Conservation (phyloP, 2,888 invertebrate genomes). For the Fabriciana adippe region DNA sequence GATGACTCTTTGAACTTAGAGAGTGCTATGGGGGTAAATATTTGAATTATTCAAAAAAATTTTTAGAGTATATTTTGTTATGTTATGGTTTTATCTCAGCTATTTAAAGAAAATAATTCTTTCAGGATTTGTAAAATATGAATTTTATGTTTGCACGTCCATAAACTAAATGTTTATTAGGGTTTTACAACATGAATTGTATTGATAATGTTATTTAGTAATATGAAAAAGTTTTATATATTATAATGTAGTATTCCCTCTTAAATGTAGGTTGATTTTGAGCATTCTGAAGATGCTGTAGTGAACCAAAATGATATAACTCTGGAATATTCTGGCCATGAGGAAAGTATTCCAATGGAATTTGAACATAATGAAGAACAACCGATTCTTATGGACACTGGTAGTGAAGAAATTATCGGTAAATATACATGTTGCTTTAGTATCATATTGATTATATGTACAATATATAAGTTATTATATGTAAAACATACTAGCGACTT, state of each 20-base stretch:
- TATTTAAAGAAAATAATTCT: not conserved
- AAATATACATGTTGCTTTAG: constrained; percentile 31
- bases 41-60: constrained; percentile 17
- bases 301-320: constrained; percentile 63
- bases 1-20: constrained; percentile 71
- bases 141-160: too few species aligned
- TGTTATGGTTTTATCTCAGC: not conserved
- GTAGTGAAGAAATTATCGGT: constrained; percentile 75
- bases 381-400: constrained; percentile 68
- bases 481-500: not conserved
- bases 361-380: constrained; percentile 68
- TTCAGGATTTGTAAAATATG: not conserved
- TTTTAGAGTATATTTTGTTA: constrained; percentile 13
- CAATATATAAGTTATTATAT: not conserved
- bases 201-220: too few species aligned
- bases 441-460: not conserved
- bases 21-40: constrained; percentile 68
- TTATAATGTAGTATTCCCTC: too few species aligned
- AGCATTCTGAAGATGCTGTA: constrained; percentile 57
- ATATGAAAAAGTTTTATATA: too few species aligned
- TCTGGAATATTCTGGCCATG: constrained; percentile 54
- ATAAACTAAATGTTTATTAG: too few species aligned
- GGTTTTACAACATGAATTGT: too few species aligned
- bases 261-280: constrained; percentile 67
- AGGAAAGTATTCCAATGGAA: constrained; percentile 66